Evolutionary conservation across 2,797 vertebrate species (phyloP), one percentile per base, ranked within the genome.

Genomic region (Microctenopoma lineatum): DNA sequence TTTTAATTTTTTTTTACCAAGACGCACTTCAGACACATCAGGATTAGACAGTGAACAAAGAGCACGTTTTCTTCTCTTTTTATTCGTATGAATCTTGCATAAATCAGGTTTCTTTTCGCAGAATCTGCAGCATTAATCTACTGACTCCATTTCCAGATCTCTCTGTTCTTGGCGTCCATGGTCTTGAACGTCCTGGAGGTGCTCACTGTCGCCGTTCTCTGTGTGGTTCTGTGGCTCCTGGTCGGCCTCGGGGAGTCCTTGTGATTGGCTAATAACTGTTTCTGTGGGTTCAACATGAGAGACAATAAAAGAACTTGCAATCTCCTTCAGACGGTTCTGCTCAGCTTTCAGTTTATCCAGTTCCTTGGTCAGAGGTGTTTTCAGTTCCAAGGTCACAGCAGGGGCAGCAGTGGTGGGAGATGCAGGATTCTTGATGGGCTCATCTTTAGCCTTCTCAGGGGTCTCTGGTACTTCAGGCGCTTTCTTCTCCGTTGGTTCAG

Each of bases 261-360:
- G 82, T 79, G 89, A 79, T 77, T 76, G 84, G 61, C 57, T 59
- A 1, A 18, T 39, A 2, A 3, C 64, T 14, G 75, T 66, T 47
- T 92, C 89, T 51, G 79, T 39, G 14, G 90, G 25, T 0, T 83
- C 7, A 9, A 83, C 56, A 7, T 95, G 95, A 54, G 93, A 92
- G 62, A 95, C 91, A 15, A 70, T 89, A 79, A 98, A 97, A 26
- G 92, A 93, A 7, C 84, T 18, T 47, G 94, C 92, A 21, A 97
- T 89, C 80, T 95, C 94, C 80, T 95, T 90, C 77, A 96, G 91
- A 4, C 90, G 89, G 7, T 63, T 86, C 66, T 95, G 89, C 48
- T 96, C 93, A 0, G 78, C 68, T 29, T 86, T 81, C 65, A 81
- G 70, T 50, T 86, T 84, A 60, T 71, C 81, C 75, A 94, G 82